These are phyloP conservation scores for Rhipidura dahli DNA, from an alignment of 2,113 vertebrate genomes.

Conservation along the genomic window DNA sequence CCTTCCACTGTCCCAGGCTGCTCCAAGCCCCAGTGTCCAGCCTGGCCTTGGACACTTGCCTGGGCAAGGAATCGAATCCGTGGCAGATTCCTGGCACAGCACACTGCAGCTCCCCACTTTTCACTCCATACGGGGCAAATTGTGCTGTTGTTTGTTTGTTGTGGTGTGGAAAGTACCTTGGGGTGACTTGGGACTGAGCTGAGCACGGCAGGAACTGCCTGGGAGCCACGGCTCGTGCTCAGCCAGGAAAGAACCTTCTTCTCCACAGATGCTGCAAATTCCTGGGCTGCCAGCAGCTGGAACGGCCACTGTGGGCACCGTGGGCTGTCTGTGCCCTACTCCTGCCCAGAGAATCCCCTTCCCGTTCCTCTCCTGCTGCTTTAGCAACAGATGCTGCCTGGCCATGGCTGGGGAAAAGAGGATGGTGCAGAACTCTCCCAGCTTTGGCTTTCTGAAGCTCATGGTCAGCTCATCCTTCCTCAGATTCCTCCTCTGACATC, in stretches of 20 bases:
- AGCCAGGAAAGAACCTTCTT: background rate
- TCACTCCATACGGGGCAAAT: accelerated
- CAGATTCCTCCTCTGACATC: background rate
- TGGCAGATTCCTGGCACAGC: background rate
- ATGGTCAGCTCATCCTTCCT: background rate
- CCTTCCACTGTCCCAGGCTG: background rate
- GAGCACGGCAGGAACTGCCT: background rate
- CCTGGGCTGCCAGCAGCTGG: background rate
- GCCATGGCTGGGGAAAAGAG: background rate
- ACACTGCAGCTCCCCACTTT: background rate
- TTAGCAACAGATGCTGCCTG: background rate
- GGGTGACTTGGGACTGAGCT: accelerated
- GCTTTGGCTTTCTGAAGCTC: background rate
- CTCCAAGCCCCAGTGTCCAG: accelerated
- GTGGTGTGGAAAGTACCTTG: background rate
- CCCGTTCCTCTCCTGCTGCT: background rate
- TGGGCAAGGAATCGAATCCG: accelerated
- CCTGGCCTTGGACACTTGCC: background rate
- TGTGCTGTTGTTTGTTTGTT: background rate
- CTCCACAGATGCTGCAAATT: accelerated
- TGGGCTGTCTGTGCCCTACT: background rate
- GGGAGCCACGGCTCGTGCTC: background rate
- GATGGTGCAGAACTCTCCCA: background rate
- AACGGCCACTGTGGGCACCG: accelerated
- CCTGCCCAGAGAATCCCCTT: background rate